Percentiles rank a stretch among this genome's conserved stretches.
Evolutionary conservation across 2,797 vertebrate species (phyloP).

Genomic region (Hafferia zeledoni): DNA sequence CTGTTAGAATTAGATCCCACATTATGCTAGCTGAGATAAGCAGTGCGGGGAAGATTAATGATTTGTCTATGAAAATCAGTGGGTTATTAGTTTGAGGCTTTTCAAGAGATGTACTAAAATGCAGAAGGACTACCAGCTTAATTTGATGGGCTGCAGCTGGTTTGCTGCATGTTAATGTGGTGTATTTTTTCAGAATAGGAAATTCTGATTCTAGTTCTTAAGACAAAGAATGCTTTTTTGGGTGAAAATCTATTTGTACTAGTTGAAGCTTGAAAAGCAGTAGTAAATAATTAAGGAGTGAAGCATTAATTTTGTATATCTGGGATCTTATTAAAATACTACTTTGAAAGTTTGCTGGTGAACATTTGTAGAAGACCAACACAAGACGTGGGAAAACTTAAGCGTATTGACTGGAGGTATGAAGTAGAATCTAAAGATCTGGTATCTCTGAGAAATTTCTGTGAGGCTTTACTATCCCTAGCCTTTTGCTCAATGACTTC

Average conservation of each 20-base stretch:
- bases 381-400: neutral
- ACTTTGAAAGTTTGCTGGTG: neutral
- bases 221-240: neutral
- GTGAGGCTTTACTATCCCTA: neutral
- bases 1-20: slow-evolving; percentile 66
- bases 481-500: neutral
- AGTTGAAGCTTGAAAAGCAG: neutral
- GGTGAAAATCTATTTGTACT: neutral
- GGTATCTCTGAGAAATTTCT: neutral
- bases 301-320: neutral
- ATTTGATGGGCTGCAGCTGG: neutral
- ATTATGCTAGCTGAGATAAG: slow-evolving; percentile 52
- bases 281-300: neutral
- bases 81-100: neutral
- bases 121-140: neutral
- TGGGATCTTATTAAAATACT: neutral
- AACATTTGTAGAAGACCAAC: neutral
- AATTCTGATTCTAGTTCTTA: neutral
- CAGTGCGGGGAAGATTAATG: slow-evolving; percentile 42
- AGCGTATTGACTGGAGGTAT: neutral
- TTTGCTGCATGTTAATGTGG: neutral
- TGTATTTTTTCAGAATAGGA: neutral
- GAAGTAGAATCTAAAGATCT: neutral
- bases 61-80: slow-evolving; percentile 42
- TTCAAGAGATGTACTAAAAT: neutral